These are phyloP conservation scores for Drosophila testacea DNA, from an alignment of 2,888 invertebrate genomes.

Conservation along the genomic window DNA sequence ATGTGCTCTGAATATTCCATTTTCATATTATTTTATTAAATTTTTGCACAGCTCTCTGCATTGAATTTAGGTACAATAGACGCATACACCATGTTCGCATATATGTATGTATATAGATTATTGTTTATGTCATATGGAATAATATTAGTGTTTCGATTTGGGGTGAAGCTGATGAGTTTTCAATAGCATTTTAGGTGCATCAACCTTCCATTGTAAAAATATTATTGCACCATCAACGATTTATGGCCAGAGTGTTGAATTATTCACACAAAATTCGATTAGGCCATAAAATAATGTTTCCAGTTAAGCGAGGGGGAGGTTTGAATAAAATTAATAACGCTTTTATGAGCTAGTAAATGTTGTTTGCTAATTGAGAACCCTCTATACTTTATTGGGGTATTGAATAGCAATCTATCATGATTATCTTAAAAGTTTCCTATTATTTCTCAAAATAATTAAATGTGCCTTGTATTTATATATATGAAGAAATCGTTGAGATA, in stretches of 20 bases:
- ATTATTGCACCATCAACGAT: slow-evolving; percentile 39
- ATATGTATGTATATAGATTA: slow-evolving; percentile 6
- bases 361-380: background rate
- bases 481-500: background rate
- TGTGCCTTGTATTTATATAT: no score
- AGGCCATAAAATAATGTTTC: slow-evolving; percentile 18
- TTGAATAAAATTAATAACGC: slow-evolving; percentile 2
- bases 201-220: slow-evolving; percentile 46
- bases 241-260: slow-evolving; percentile 34
- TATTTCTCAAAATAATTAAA: no score
- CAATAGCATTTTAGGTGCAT: slow-evolving; percentile 36
- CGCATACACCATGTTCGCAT: slow-evolving; percentile 1
- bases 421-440: no score
- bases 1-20: slow-evolving; percentile 26
- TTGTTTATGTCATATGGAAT: slow-evolving; percentile 28
- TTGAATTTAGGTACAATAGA: slow-evolving; percentile 23
- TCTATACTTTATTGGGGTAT: background rate
- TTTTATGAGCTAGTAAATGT: background rate
- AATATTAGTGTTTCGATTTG: slow-evolving; percentile 26
- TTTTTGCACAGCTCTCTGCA: slow-evolving; percentile 11
- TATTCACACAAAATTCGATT: slow-evolving; percentile 35
- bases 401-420: background rate
- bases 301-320: background rate
- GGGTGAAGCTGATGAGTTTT: slow-evolving; percentile 34
- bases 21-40: slow-evolving; percentile 43